Evolutionary conservation across 2,797 vertebrate species (phyloP).

Genomic region (Pipistrellus pipistrellus): DNA sequence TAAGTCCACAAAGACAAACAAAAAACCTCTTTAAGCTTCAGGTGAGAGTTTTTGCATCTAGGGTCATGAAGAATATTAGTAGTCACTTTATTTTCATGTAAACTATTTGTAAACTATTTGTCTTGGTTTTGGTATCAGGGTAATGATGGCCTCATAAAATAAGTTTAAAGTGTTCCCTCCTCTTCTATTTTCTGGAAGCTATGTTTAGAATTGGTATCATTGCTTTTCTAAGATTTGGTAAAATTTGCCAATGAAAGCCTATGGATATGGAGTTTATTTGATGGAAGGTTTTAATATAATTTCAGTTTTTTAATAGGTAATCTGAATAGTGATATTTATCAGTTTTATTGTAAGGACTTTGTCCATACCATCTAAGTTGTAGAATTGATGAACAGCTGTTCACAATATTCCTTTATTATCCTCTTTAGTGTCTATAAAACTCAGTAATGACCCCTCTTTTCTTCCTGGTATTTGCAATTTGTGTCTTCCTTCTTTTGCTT

Average conservation of each 20-base stretch:
- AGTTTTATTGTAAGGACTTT: neutral
- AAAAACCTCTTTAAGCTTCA: neutral
- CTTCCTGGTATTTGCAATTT: constrained; percentile 4
- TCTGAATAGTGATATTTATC: neutral
- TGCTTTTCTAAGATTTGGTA: constrained; percentile 23
- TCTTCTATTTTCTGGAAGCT: constrained; percentile 12
- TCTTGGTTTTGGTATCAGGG: neutral
- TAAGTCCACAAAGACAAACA: neutral
- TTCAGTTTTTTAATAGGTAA: constrained; percentile 17
- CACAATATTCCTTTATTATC: constrained; percentile 1
- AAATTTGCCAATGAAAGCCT: neutral
- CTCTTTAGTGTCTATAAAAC: neutral
- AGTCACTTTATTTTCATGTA: neutral
- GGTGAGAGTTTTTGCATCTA: neutral
- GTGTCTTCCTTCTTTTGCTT: neutral
- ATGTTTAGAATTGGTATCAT: neutral
- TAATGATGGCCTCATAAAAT: neutral
- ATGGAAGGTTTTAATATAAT: neutral
- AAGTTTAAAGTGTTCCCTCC: neutral
- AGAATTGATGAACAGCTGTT: neutral
- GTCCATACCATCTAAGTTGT: neutral
- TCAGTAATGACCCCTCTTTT: neutral
- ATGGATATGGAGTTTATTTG: neutral
- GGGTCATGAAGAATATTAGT: neutral
- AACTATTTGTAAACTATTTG: neutral